Conservation (phyloP, 2,797 vertebrate genomes). For the Acrossocheilus fasciatus region DNA sequence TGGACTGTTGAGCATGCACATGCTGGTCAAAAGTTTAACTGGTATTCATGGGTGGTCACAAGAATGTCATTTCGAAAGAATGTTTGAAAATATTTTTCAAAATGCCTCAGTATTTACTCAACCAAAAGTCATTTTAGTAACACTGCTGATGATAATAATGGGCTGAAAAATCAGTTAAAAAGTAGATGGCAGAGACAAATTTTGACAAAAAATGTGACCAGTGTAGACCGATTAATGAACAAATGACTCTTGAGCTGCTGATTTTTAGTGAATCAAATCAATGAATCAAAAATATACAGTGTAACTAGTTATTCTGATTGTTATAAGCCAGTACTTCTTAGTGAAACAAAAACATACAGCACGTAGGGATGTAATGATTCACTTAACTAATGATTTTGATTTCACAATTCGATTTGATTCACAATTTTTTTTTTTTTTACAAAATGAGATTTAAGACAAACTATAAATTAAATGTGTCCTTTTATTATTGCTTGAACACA, state of each 20-base stretch:
- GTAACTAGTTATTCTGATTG: no score
- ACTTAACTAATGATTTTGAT: no score
- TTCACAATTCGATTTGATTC: no score
- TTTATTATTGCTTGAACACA: no score
- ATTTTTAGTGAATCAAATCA: not conserved
- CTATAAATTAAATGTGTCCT: no score
- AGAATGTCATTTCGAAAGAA: slow-evolving; percentile 11
- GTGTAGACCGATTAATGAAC: not conserved
- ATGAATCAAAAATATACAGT: not conserved
- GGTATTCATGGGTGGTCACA: not conserved
- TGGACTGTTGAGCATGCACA: not conserved
- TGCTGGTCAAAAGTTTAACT: slow-evolving; percentile 26
- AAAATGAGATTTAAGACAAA: no score
- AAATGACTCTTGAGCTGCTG: not conserved
- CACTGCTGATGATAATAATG: not conserved
- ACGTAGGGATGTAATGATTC: no score
- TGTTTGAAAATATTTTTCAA: not conserved
- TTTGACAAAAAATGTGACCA: not conserved
- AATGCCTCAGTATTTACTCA: slow-evolving; percentile 12
- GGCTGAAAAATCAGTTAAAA: slow-evolving; percentile 6
- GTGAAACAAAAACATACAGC: not conserved
- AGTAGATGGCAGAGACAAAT: slow-evolving; percentile 21
- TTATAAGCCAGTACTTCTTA: not conserved
- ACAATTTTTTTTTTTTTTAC: no score
- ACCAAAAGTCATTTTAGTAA: not conserved